Evolutionary conservation across 1,140 invertebrate genomes (phyloP), one percentile per base, ranked within the genome.

Genomic region (Piezodorus guildinii): DNA sequence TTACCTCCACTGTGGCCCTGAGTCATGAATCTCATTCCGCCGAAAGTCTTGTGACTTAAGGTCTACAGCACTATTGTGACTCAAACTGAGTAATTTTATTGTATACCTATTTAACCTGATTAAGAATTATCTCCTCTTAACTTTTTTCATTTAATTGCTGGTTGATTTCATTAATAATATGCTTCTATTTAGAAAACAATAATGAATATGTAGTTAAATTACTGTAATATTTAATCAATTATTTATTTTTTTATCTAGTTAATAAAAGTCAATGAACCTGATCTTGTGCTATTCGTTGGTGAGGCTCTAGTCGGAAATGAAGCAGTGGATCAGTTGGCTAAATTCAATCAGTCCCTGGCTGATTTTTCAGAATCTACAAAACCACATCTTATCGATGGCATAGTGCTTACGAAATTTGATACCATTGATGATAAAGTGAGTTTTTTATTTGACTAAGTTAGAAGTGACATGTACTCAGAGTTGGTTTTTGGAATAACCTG

Each of bases 241-340:
- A 8, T 52, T 8, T 21, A 12, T 65, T 60, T 61, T 54, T 63
- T 65, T 68, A 71, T 70, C 52, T 70, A 85, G 82, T 72, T 88
- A 66, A 86, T 89, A 66, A 80, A 84, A 69, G 81, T 83, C 2
- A 99, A 99, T 75, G 85, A 94, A 70, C 97, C 97, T 0, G 96
- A 99, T 78, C 79, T 99, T 67, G 95, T 99, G 4, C 77, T 99
- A 12, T 99, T 99, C 77, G 97, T 99, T 8, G 97, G 97, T 1
- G 97, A 99, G 77, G 97, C 97, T 0, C 77, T 99, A 1, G 97
- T 99, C 16, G 97, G 97, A n/a, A 99, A 99, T 75, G 97, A 99
- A 77, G 97, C 96, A 56, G 96, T 99, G 25, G 97, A 99, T 79
- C 97, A 99, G 75, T 80, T 99, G 52, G 88, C 94, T 0, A 99